phyloP scores from a whole-genome alignment of 2,888 invertebrate genomes.

The Gibbula magus region DNA sequence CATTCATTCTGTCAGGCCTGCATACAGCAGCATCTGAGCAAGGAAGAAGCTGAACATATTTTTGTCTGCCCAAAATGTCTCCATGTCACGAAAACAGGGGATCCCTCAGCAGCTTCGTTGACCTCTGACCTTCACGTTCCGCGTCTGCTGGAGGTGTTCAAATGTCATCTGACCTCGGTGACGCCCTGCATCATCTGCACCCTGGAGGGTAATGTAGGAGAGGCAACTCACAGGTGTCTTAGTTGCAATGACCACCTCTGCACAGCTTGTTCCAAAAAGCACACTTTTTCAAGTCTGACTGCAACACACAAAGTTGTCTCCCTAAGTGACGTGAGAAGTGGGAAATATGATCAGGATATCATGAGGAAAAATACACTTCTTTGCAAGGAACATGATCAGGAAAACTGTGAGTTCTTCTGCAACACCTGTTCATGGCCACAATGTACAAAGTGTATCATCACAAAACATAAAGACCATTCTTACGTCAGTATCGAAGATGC shows the following conservation, averaged over 20 bases:
- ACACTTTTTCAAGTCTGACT: background rate
- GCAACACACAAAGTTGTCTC: background rate
- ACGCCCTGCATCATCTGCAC: background rate
- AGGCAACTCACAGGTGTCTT: background rate
- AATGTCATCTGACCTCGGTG: background rate
- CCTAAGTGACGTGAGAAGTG: background rate
- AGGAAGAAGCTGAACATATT: background rate
- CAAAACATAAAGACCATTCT: background rate
- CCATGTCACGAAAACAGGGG: background rate
- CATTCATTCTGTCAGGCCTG: background rate
- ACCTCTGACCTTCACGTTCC: background rate
- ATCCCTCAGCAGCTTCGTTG: background rate
- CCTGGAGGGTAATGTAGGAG: background rate
- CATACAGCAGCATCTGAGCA: background rate
- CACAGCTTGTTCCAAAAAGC: background rate
- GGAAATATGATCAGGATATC: too few relatives aligned
- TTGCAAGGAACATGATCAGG: too few relatives aligned
- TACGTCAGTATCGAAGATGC: background rate
- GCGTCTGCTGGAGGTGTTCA: background rate
- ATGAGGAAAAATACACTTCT: too few relatives aligned
- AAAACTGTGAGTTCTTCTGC: background rate
- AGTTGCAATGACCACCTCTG: background rate
- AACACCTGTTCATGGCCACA: background rate
- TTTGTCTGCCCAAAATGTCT: background rate
- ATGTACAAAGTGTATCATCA: background rate